Conservation (phyloP, 1,140 invertebrate species). For the Scaptomyza graminum region DNA sequence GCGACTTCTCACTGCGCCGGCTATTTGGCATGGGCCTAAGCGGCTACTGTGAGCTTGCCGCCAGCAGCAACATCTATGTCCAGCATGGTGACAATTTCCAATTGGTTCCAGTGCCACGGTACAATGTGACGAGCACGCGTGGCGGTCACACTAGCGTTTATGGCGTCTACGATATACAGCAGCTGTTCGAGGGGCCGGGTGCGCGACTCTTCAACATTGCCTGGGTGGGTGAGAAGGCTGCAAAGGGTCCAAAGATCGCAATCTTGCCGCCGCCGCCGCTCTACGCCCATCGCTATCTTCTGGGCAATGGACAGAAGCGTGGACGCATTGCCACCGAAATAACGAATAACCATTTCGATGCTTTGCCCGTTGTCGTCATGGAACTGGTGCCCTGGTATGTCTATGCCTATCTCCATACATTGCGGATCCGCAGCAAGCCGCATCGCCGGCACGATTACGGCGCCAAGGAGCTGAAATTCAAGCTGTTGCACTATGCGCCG, state of each 20-base stretch:
- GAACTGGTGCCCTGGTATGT: slow-evolving; percentile 97
- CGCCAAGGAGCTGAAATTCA: slow-evolving; percentile 85
- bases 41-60: slow-evolving; percentile 91
- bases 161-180: slow-evolving; percentile 88
- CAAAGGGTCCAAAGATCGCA: slow-evolving; percentile 54
- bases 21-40: slow-evolving; percentile 93
- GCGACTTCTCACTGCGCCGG: slow-evolving; percentile 93
- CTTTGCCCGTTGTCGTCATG: slow-evolving; percentile 88
- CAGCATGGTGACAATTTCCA: slow-evolving; percentile 85
- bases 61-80: slow-evolving; percentile 91
- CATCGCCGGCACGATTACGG: slow-evolving; percentile 56
- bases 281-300: slow-evolving; percentile 91
- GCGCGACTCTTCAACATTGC: slow-evolving; percentile 88
- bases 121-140: slow-evolving; percentile 86
- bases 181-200: slow-evolving; percentile 74
- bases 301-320: slow-evolving; percentile 93
- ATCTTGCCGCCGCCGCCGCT: slow-evolving; percentile 86
- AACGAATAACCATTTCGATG: slow-evolving; percentile 90
- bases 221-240: slow-evolving; percentile 72
- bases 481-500: slow-evolving; percentile 89
- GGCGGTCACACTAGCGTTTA: slow-evolving; percentile 88
- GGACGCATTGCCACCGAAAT: slow-evolving; percentile 93
- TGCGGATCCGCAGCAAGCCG: slow-evolving; percentile 85
- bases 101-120: slow-evolving; percentile 85
- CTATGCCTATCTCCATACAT: slow-evolving; percentile 94